phyloP scores from a whole-genome alignment of 1,140 invertebrate genomes.

The Oryzaephilus surinamensis region DNA sequence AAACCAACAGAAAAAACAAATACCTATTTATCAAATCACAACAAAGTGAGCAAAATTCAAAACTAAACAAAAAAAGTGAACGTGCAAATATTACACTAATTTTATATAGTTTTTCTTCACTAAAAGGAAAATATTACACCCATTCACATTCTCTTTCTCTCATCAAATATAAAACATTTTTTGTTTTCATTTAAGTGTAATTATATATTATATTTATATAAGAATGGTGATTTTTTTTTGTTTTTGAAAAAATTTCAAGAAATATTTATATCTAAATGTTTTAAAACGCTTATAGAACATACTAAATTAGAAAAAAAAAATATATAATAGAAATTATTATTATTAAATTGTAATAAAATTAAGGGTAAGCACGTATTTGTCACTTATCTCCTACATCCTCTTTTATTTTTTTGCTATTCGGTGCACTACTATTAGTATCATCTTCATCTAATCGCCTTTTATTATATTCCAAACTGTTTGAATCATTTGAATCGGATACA shows the following conservation, averaged over 20 bases:
- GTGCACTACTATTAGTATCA: constrained; percentile 23
- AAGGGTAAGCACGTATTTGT: constrained; percentile 24
- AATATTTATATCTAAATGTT: no score
- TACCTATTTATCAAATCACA: constrained; percentile 16
- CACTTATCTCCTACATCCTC: constrained; percentile 35
- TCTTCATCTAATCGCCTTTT: constrained; percentile 32
- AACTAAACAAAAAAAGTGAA: neutral
- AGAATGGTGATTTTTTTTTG: neutral
- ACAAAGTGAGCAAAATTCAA: neutral
- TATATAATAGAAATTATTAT: no score
- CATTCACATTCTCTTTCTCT: no score
- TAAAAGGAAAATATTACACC: no score
- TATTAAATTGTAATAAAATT: constrained; percentile 6
- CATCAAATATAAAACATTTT: neutral
- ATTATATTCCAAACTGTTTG: constrained; percentile 14
- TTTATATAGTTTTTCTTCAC: no score
- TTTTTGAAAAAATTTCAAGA: no score
- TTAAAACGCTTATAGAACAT: no score
- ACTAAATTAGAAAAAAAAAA: no score
- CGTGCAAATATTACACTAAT: no score
- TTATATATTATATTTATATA: neutral
- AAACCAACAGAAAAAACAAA: constrained; percentile 3
- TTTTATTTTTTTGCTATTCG: constrained; percentile 35
- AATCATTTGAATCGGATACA: constrained; percentile 11
- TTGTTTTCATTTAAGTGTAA: neutral